Percentiles rank a stretch among this genome's conserved stretches.
Conservation (phyloP, 2,888 invertebrate genomes). For the Volucella inflata region DNA sequence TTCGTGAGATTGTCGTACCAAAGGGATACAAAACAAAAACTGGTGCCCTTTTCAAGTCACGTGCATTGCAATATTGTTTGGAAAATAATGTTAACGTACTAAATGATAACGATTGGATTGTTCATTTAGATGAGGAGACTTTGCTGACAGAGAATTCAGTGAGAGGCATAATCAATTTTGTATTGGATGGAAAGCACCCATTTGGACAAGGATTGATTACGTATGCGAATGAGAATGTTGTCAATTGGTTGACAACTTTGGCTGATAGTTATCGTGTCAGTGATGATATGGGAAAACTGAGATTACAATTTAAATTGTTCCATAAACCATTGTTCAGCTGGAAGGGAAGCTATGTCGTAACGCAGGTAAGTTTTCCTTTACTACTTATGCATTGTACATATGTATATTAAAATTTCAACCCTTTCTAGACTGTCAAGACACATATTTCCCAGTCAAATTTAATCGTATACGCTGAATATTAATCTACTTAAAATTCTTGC, state of each 20-base stretch:
- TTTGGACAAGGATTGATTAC: conserved; percentile 98
- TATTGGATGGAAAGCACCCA: conserved; percentile 95
- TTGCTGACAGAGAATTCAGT: conserved; percentile 96
- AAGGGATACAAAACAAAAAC: conserved; percentile 93
- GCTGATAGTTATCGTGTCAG: conserved; percentile 98
- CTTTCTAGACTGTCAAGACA: too few species aligned
- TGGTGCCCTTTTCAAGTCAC: conserved; percentile 96
- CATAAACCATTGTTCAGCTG: conserved; percentile 98
- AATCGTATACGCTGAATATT: too few species aligned
- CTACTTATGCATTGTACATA: neutral
- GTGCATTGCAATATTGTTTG: conserved; percentile 97
- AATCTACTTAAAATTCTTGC: too few species aligned
- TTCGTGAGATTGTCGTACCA: conserved; percentile 95
- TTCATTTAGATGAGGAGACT: conserved; percentile 99
- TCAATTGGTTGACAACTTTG: conserved; percentile 98
- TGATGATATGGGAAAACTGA: conserved; percentile 98
- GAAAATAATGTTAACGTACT: conserved; percentile 94
- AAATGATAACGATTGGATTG: conserved; percentile 96
- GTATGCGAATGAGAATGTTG: conserved; percentile 97
- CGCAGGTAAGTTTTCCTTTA: conserved; percentile 88
- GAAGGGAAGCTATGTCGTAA: conserved; percentile 99
- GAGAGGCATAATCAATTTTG: conserved; percentile 96
- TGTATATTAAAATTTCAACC: neutral
- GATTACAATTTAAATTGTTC: conserved; percentile 95
- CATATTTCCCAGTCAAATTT: too few species aligned